phyloP scores from a whole-genome alignment of 1,140 invertebrate genomes.

The Zaprionus africanus region DNA sequence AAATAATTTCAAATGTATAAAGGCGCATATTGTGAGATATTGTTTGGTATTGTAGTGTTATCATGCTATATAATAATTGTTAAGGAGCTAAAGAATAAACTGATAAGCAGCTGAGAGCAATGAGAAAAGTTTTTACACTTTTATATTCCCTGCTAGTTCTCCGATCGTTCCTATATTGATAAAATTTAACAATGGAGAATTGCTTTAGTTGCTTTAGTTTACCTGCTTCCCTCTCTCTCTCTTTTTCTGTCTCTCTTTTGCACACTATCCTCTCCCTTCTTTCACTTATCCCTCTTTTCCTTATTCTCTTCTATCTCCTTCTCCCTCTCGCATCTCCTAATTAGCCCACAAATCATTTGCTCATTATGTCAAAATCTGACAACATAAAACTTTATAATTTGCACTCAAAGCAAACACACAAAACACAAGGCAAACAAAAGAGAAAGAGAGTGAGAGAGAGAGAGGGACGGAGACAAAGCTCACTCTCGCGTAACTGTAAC shows the following conservation, averaged over 20 bases:
- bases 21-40: neutral
- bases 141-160: no score
- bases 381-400: slow-evolving; percentile 49
- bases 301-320: neutral
- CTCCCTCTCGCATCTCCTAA: slow-evolving; percentile 30
- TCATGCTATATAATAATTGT: neutral
- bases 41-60: neutral
- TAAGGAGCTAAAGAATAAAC: neutral
- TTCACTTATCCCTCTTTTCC: neutral
- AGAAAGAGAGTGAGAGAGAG: neutral
- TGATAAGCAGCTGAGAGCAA: neutral
- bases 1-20: neutral
- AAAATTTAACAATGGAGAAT: no score
- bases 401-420: slow-evolving; percentile 52
- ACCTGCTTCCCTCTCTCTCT: neutral
- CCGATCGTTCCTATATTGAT: no score
- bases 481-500: slow-evolving; percentile 39
- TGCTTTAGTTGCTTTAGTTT: neutral
- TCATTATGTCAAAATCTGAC: slow-evolving; percentile 46
- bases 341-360: slow-evolving; percentile 60
- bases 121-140: neutral
- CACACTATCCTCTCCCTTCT: neutral
- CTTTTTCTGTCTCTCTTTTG: neutral
- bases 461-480: slow-evolving; percentile 1
- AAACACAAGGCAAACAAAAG: slow-evolving; percentile 17